Conservation (phyloP, 2,113 vertebrate genomes). For the Patagioenas fasciata region DNA sequence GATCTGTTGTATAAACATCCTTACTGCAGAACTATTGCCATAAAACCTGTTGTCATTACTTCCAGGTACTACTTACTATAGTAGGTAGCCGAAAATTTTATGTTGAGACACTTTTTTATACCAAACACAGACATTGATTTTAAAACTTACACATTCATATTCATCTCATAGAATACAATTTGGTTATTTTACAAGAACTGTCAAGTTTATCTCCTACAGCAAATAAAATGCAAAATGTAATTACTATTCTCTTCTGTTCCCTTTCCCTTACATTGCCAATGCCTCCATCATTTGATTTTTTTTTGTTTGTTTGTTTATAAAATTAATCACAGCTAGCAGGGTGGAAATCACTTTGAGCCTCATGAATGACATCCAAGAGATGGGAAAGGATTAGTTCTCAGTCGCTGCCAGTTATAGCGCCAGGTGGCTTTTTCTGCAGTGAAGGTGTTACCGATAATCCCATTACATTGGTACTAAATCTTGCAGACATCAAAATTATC, state of each 20-base stretch:
- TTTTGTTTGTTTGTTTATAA: constrained; percentile 82
- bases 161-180: neutral
- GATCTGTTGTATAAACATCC: constrained; percentile 11
- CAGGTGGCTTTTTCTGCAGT: constrained; percentile 93
- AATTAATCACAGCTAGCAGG: constrained; percentile 94
- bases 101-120: neutral
- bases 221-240: constrained; percentile 41
- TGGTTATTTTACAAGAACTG: neutral
- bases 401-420: constrained; percentile 92
- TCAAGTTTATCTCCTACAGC: neutral
- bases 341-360: constrained; percentile 90
- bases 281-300: constrained; percentile 73
- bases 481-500: constrained; percentile 92
- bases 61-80: neutral
- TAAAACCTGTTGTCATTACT: constrained; percentile 37
- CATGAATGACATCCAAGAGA: constrained; percentile 97
- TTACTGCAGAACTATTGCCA: neutral
- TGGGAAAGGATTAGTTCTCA: constrained; percentile 95
- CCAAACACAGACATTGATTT: neutral
- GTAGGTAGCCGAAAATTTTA: neutral
- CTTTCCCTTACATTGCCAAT: constrained; percentile 44
- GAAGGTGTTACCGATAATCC: constrained; percentile 98
- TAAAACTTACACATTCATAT: neutral
- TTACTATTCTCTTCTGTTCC: constrained; percentile 21
- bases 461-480: constrained; percentile 93